Conservation (phyloP, 2,888 invertebrate species). For the Xestia sexstrigata region DNA sequence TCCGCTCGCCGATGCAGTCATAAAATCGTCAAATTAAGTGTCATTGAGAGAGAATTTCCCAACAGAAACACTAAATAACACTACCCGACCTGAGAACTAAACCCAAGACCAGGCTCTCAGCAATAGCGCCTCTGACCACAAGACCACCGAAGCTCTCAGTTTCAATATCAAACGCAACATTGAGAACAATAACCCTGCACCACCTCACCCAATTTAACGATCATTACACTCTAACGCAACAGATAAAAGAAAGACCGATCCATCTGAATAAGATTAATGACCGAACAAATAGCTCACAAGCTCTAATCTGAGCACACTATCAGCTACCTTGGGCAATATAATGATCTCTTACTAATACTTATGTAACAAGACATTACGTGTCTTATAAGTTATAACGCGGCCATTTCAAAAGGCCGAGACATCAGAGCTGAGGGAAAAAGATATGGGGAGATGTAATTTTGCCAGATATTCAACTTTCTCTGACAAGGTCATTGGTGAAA, state of each 20-base stretch:
- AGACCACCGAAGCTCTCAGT: not conserved
- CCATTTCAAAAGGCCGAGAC: conserved; percentile 8
- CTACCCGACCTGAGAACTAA: not conserved
- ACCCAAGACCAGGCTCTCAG: not conserved
- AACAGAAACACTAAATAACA: not conserved
- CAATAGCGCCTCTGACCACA: not conserved
- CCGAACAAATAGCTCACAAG: conserved; percentile 16
- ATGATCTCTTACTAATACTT: conserved; percentile 59
- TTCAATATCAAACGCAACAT: not conserved
- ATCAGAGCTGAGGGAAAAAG: not conserved
- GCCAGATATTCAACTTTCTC: conserved; percentile 61
- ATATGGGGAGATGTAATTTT: conserved; percentile 18
- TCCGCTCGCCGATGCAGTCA: not conserved
- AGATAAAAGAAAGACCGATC: conserved; percentile 14
- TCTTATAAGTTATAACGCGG: conserved; percentile 36
- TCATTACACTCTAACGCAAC: conserved; percentile 43
- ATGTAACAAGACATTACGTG: conserved; percentile 53
- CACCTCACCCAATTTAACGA: conserved; percentile 4
- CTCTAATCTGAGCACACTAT: conserved; percentile 28
- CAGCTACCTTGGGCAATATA: conserved; percentile 53
- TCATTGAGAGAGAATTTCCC: not conserved
- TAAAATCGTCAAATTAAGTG: not conserved
- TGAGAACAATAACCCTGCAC: not conserved
- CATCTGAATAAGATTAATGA: conserved; percentile 50
- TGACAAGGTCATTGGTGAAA: conserved; percentile 66